Percentiles rank a stretch among this genome's conserved stretches.
Conservation (phyloP, 2,797 vertebrate genomes). For the Setipinna tenuifilis region DNA sequence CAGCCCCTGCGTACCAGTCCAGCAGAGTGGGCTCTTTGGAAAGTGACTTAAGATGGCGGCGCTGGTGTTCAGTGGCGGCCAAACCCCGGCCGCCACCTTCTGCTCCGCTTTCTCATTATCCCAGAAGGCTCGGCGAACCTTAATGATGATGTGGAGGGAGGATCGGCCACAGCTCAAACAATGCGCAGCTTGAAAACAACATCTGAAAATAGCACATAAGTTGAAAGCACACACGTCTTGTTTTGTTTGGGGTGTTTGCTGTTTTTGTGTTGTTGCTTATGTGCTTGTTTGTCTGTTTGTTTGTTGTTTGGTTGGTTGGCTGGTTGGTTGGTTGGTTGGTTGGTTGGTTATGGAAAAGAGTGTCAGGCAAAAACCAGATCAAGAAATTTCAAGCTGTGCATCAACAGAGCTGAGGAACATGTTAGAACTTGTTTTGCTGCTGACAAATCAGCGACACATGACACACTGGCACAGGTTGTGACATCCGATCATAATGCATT, state of each 20-base stretch:
- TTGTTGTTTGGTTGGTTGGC: background rate
- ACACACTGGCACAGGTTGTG: background rate
- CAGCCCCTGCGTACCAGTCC: conserved; percentile 41
- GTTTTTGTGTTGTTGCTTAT: conserved; percentile 15
- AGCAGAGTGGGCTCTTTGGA: conserved; percentile 50
- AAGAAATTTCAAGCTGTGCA: background rate
- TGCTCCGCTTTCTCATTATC: conserved; percentile 56
- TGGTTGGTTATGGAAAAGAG: background rate
- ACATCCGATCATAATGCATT: background rate
- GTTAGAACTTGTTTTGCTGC: background rate
- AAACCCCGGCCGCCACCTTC: conserved; percentile 57
- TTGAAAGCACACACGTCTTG: conserved; percentile 24
- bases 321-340: background rate
- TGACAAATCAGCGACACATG: background rate
- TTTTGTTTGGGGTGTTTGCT: background rate
- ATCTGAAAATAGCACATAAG: conserved; percentile 31
- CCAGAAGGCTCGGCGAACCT: conserved; percentile 37
- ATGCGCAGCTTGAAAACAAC: conserved; percentile 39
- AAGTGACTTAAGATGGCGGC: conserved; percentile 37
- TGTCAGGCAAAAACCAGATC: background rate
- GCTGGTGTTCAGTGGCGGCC: conserved; percentile 55
- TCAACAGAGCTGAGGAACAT: background rate
- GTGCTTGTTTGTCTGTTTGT: conserved; percentile 38
- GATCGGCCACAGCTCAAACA: conserved; percentile 51
- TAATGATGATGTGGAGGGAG: conserved; percentile 51